A percentile compares a stretch with the other conserved stretches of the same genome.
Conservation (phyloP, 2,888 invertebrate species). For the Tanypteryx hageni region DNA sequence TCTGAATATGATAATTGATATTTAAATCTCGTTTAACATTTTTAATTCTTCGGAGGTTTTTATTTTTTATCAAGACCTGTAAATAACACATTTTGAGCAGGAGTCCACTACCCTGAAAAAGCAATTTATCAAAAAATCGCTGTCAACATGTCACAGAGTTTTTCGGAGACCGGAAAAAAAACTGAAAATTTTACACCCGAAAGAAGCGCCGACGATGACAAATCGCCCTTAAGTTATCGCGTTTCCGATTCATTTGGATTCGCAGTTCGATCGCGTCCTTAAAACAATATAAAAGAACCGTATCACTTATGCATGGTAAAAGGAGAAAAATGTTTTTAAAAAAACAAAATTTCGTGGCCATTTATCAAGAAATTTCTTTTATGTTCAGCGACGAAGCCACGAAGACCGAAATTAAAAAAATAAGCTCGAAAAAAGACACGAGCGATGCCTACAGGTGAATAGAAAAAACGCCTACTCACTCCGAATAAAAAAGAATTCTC, state of each 20-base stretch:
- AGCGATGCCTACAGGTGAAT: background rate
- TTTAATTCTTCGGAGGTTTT: background rate
- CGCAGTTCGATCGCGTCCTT: constrained; percentile 24
- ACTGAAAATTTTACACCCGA: constrained; percentile 12
- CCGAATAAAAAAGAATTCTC: background rate
- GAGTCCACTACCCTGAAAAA: background rate
- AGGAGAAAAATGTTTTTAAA: background rate
- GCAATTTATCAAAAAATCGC: constrained; percentile 45
- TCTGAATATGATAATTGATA: background rate
- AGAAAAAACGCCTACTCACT: background rate
- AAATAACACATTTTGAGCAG: background rate
- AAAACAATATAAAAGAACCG: background rate
- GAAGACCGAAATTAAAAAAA: background rate
- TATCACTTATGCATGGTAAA: background rate
- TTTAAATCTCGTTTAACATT: background rate
- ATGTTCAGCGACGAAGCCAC: background rate
- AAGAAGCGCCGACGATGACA: constrained; percentile 23
- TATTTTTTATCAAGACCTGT: background rate
- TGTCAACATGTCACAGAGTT: background rate
- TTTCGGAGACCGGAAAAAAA: background rate
- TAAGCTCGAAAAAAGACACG: background rate
- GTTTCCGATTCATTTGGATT: constrained; percentile 40
- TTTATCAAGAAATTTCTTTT: constrained; percentile 4
- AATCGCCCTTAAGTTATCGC: constrained; percentile 2
- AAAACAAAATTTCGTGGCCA: background rate